Base-by-base conservation (phyloP, 92 coral and sea anemone species). In the Epizoanthus scotinus region DNA sequence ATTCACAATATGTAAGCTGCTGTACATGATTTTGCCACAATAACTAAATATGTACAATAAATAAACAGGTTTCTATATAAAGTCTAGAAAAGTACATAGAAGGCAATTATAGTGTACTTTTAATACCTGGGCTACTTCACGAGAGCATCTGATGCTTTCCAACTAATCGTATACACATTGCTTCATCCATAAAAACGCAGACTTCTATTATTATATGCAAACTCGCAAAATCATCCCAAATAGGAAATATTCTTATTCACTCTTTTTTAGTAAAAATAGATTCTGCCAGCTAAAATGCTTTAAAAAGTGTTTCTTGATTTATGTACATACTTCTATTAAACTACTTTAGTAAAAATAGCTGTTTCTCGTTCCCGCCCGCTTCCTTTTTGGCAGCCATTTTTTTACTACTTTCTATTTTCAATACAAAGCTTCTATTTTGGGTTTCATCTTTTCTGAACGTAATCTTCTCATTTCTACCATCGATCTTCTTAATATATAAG, bases 41-140 rank as follows among this genome's bases (percentile, higher is more conserved):
- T 2, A 60, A n/a, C 81, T 75, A 75, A 59, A 49, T 58, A 58
- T 20, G 81, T 59, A 75, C 81, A 75, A 75, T 75, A 75, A 59
- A 75, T 75, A 75, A 38, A 75, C 81, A 75, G 25, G 67, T 59
- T 74, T 56, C 25, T 31, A 53, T 21, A 3, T 18, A 75, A 57
- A 75, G 5, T 52, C 61, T 34, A 57, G 56, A 28, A 59, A 75
- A 75, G 18, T 75, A 31, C 49, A 57, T n/a, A 7, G 14, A 34
- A 42, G 1, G 59, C 60, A 58, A 9, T 55, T 59, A 29, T 6
- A 36, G 29, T 63, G 19, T 25, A 18, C n/a, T 64, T 14, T 22
- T 21, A 63, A 64, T 64, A 10, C 18, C 70, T 28, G 15, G 8
- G 7, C 18, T 15, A 64, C 52, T 47, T 13, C 40, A 34, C 6